Evolutionary conservation across 2,888 invertebrate species (phyloP).

Genomic region (Auanema sp.): DNA sequence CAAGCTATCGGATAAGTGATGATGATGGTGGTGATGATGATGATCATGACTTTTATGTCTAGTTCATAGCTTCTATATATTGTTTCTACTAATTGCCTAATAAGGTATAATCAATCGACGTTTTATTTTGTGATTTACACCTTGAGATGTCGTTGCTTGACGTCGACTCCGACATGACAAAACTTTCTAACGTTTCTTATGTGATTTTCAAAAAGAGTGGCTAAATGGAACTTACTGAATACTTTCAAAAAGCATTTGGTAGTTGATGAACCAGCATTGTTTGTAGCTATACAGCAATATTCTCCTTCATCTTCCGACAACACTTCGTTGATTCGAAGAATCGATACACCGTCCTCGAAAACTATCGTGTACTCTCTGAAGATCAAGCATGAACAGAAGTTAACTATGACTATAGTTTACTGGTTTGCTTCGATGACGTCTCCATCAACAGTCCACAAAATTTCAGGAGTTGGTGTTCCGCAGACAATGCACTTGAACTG

Average conservation of each 20-base stretch:
- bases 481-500: slow-evolving; percentile 62
- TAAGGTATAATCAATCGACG: slow-evolving; percentile 10
- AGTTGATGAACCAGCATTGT: slow-evolving; percentile 80
- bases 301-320: slow-evolving; percentile 80
- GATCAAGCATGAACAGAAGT: slow-evolving; percentile 1
- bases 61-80: no score
- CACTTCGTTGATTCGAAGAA: slow-evolving; percentile 51
- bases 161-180: background rate
- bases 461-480: slow-evolving; percentile 64
- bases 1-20: no score
- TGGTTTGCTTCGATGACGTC: slow-evolving; percentile 49
- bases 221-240: slow-evolving; percentile 39
- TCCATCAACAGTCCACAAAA: slow-evolving; percentile 64
- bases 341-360: slow-evolving; percentile 61
- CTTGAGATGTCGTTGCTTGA: slow-evolving; percentile 23
- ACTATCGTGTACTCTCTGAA: slow-evolving; percentile 58
- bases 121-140: slow-evolving; percentile 27
- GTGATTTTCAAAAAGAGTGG: background rate
- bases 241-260: slow-evolving; percentile 67
- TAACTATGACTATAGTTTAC: slow-evolving; percentile 27
- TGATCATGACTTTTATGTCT: no score
- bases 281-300: slow-evolving; percentile 81
- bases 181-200: background rate
- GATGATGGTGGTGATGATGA: no score
- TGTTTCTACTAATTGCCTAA: no score